Evolutionary conservation across 2,113 vertebrate species (phyloP).

Genomic region (Bos taurus): ARS-UCD2.0 NC_037346.1:20651001-20651500

Average conservation of each 20-base stretch:
- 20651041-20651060: background rate
- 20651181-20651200: conserved; percentile 55
- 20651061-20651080: conserved; percentile 20
- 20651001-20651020: background rate
- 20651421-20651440: background rate
- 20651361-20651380: background rate
- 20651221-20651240: conserved; percentile 35
- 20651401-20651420: background rate
- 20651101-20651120: background rate
- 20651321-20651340: background rate
- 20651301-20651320: conserved; percentile 32
- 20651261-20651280: conserved; percentile 48
- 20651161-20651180: conserved; percentile 54
- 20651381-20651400: background rate
- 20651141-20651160: conserved; percentile 50
- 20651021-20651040: background rate
- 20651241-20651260: conserved; percentile 47
- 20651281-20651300: conserved; percentile 41
- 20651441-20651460: background rate
- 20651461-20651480: conserved; percentile 4
- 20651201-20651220: conserved; percentile 20
- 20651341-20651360: background rate
- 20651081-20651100: conserved; percentile 25
- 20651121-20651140: conserved; percentile 43
- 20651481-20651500: background rate